Evolutionary conservation across 2,888 invertebrate species (phyloP).

Genomic region (Chydorus sphaericus): DNA sequence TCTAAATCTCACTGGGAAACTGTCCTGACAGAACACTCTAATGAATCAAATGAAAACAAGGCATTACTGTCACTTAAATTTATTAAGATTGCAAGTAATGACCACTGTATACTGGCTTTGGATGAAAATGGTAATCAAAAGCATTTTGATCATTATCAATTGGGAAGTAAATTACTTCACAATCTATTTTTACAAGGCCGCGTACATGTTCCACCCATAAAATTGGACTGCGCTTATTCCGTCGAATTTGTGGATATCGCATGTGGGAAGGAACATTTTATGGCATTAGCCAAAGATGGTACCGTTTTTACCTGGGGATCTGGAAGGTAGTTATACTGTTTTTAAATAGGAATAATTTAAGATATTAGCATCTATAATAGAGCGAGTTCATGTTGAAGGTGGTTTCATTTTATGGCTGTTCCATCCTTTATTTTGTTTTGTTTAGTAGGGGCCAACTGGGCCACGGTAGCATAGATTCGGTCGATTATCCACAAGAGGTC

Average conservation of each 20-base stretch:
- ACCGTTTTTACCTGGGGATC: constrained; percentile 85
- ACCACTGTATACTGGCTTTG: constrained; percentile 1
- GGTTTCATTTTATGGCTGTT: not conserved
- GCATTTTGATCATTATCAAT: not conserved
- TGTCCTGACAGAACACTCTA: not conserved
- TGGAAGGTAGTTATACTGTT: constrained; percentile 51
- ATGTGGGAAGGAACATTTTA: constrained; percentile 67
- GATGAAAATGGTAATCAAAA: not conserved
- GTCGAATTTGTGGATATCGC: constrained; percentile 46
- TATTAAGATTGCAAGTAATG: not conserved
- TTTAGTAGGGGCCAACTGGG: constrained; percentile 76
- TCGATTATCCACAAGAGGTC: constrained; percentile 46
- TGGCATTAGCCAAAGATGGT: constrained; percentile 66
- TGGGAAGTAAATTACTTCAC: not conserved
- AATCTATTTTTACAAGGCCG: not conserved
- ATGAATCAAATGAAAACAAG: not conserved
- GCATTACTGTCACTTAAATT: not conserved
- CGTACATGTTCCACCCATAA: constrained; percentile 2
- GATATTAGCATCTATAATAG: too few relatives aligned
- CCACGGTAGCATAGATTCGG: constrained; percentile 49
- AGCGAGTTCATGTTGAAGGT: not conserved
- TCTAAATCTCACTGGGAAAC: not conserved
- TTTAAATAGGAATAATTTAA: not conserved
- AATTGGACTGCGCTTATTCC: not conserved
- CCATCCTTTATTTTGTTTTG: constrained; percentile 18